phyloP scores from a whole-genome alignment of 2,797 vertebrate species.

The Sciurus vulgaris region DNA sequence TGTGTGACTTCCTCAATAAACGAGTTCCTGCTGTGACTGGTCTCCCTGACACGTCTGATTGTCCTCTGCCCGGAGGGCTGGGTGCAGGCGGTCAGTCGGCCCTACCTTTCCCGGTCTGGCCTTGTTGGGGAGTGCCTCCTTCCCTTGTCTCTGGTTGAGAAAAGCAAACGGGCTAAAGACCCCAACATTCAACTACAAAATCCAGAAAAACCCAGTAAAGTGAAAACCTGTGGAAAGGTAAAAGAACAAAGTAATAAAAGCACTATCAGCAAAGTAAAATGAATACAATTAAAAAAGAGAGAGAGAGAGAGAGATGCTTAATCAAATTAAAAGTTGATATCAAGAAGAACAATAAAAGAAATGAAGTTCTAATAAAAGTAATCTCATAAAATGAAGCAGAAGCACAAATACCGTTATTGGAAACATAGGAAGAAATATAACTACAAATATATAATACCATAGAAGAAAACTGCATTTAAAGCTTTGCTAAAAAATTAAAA shows the following conservation, averaged over 20 bases:
- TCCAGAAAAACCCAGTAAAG: background rate
- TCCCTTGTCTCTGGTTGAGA: too few relatives aligned
- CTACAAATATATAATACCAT: background rate
- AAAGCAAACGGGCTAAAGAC: too few relatives aligned
- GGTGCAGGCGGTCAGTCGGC: too few relatives aligned
- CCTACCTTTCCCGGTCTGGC: too few relatives aligned
- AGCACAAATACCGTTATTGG: background rate
- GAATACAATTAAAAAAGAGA: background rate
- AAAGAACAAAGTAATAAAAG: background rate
- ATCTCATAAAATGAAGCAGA: background rate
- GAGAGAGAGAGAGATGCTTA: background rate
- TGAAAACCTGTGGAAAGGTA: background rate
- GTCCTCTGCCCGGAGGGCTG: too few relatives aligned
- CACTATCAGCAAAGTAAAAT: slow-evolving; percentile 12
- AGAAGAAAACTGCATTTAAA: background rate
- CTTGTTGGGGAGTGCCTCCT: too few relatives aligned
- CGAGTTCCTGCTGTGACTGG: too few relatives aligned
- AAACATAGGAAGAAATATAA: background rate
- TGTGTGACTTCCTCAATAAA: too few relatives aligned
- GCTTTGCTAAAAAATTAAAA: background rate
- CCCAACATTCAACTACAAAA: background rate
- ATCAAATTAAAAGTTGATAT: background rate
- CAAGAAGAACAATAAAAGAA: background rate
- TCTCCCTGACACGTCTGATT: too few relatives aligned
- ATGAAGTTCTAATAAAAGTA: background rate